Evolutionary conservation across 2,113 vertebrate species (phyloP), one percentile per base, ranked within the genome.

Genomic region (Silurus meridionalis): DNA sequence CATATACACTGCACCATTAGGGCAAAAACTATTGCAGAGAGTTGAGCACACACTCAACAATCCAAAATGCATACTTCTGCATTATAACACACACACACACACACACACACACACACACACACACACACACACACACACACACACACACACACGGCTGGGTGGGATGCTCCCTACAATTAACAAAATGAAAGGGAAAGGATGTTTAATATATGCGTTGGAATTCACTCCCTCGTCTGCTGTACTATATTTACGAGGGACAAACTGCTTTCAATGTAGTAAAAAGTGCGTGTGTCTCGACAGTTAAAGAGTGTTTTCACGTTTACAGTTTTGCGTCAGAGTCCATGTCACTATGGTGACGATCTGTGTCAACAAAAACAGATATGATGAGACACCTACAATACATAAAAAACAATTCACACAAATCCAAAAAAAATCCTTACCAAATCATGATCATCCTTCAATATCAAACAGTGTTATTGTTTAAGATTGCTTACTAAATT

Each of bases 161-260:
- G 67, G 85, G 67, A 83, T 85, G 37, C 80, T 25, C 86, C 78
- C 86, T 87, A 63, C 66, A 89, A 85, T 85, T 87, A 80, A 66
- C 23, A 85, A 89, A 85, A 85, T 85, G 83, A 85, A 87, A 87
- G 84, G 81, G 64, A 83, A 69, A 87, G 83, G 87, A 64, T 64
- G 72, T 58, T 87, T 79, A 79, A 85, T 89, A 53, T 55, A 82
- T 60, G 78, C 17, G 5, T 25, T 87, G 58, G 71, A 83, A 64
- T 72, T 74, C 66, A 75, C 23, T 50, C 57, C n/a, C 80, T 71
- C 46, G 25, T 86, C 8, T 79, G 50, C 50, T 75, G 64, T 46
- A 52, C 85, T 88, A 85, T 88, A 83, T 85, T 83, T 81, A 83
- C 78, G 64, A 5, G 11, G 1, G 74, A 69, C 80, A 58, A 71